These are phyloP conservation scores for Phyllotreta striolata DNA, from an alignment of 2,888 invertebrate species.

Conservation along the genomic window DNA sequence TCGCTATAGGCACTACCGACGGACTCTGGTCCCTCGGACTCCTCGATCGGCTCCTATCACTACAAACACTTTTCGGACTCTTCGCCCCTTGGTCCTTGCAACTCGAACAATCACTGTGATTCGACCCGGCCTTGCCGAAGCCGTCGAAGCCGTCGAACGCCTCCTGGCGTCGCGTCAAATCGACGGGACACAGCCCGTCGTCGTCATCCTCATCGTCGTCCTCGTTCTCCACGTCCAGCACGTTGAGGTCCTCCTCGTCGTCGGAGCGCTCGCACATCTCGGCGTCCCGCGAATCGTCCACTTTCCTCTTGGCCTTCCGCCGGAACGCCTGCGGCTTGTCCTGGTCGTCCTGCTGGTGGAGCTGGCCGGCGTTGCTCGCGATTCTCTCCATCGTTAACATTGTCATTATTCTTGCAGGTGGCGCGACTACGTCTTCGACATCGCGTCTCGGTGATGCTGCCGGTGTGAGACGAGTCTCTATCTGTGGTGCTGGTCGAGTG, in stretches of 20 bases:
- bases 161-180: constrained; percentile 59
- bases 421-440: constrained; percentile 8
- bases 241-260: constrained; percentile 57
- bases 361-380: constrained; percentile 49
- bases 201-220: constrained; percentile 30
- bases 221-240: constrained; percentile 60
- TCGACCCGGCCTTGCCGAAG: constrained; percentile 49
- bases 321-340: constrained; percentile 55
- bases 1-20: constrained; percentile 64
- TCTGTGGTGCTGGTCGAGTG: no score
- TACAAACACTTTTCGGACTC: constrained; percentile 62
- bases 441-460: background rate
- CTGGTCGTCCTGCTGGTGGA: constrained; percentile 45
- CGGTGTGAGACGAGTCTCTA: no score
- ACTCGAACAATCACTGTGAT: constrained; percentile 50
- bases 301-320: constrained; percentile 54
- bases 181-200: constrained; percentile 60
- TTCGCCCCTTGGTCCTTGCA: constrained; percentile 52
- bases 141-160: constrained; percentile 54
- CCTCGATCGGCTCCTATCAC: constrained; percentile 59
- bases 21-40: constrained; percentile 57
- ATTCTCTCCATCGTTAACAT: constrained; percentile 64
- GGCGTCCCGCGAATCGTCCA: constrained; percentile 58
- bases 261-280: constrained; percentile 57
- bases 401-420: constrained; percentile 57